Conservation (phyloP, 1,140 invertebrate genomes). For the Neomicropteryx cornuta region DNA sequence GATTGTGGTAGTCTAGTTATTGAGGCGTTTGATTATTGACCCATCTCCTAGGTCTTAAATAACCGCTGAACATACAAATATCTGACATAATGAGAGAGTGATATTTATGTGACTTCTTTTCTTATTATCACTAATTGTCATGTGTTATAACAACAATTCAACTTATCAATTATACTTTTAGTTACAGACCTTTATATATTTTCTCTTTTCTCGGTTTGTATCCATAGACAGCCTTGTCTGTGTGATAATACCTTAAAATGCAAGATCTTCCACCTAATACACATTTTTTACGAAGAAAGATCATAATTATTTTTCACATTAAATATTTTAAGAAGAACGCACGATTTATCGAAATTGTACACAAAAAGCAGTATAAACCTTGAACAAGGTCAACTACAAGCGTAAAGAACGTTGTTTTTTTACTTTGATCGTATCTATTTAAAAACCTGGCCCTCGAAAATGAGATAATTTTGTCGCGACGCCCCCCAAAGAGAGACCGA, state of each 20-base stretch:
- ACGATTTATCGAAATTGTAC: no score
- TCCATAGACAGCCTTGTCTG: conserved; percentile 45
- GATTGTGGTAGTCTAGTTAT: conserved; percentile 8
- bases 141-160: neutral
- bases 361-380: no score
- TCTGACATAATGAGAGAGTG: conserved; percentile 6
- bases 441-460: no score
- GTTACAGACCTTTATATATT: conserved; percentile 35
- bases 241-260: conserved; percentile 43
- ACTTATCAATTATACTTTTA: neutral
- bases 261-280: no score
- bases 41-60: conserved; percentile 8
- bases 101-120: conserved; percentile 4
- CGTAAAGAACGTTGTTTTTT: no score
- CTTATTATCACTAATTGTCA: neutral
- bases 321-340: no score
- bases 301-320: no score
- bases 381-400: no score
- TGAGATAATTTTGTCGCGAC: no score
- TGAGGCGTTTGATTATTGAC: conserved; percentile 17
- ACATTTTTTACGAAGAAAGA: no score
- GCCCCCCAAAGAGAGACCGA: no score
- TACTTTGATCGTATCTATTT: no score
- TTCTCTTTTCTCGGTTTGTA: conserved; percentile 31
- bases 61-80: neutral